A percentile compares a stretch with the other conserved stretches of the same genome.
Evolutionary conservation across 2,888 invertebrate genomes (phyloP).

Genomic region (Deilephila elpenor): DNA sequence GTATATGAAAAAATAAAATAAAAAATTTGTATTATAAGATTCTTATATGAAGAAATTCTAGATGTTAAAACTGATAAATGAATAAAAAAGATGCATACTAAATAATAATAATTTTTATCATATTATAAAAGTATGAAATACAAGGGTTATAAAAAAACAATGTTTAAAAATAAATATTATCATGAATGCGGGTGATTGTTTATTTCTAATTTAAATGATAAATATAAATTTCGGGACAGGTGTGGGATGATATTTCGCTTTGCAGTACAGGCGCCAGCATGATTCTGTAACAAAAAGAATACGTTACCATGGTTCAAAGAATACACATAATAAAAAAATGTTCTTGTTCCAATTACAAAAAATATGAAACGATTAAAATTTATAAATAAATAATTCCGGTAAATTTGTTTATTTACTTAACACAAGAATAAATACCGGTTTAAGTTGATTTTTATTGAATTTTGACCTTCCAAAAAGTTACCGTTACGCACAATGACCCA

Average conservation of each 20-base stretch:
- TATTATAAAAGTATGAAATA: too few species aligned
- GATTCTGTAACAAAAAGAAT: conserved; percentile 29
- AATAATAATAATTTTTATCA: too few species aligned
- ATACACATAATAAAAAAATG: not conserved
- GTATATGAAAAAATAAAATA: too few species aligned
- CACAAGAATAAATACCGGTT: not conserved
- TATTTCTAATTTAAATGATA: not conserved
- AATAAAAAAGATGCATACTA: too few species aligned
- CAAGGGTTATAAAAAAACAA: not conserved
- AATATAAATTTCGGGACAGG: not conserved
- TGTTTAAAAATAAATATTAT: not conserved
- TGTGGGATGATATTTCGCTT: conserved; percentile 28
- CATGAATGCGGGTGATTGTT: not conserved
- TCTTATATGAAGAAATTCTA: too few species aligned
- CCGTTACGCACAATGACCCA: conserved; percentile 21
- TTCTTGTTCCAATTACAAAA: not conserved
- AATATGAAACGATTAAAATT: not conserved
- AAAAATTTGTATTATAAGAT: too few species aligned
- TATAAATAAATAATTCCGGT: not conserved
- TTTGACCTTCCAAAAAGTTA: not conserved
- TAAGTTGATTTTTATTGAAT: not conserved
- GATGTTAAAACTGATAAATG: too few species aligned
- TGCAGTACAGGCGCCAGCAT: conserved; percentile 28
- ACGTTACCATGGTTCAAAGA: not conserved
- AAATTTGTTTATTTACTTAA: not conserved